Percentiles rank a stretch among this genome's conserved stretches.
Evolutionary conservation across 30 jellyfish, hydroid and myxozoan genomes (phyloP).

Genomic region (Turritopsis dohrnii): DNA sequence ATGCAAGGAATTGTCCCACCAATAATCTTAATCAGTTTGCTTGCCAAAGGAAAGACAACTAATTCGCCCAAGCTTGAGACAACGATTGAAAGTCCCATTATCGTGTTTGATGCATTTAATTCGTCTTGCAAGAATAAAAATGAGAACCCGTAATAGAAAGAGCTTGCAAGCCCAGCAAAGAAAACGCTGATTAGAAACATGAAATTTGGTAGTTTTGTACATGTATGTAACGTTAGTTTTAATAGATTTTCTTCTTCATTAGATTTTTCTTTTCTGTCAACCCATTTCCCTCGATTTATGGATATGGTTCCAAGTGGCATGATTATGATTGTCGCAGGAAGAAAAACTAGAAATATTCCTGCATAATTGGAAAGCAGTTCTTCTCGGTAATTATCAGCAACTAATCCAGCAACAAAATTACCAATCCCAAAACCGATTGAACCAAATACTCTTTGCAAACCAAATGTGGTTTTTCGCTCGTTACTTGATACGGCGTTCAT

Average conservation of each 20-base stretch:
- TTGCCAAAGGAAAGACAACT: constrained; percentile 54
- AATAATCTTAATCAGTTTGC: constrained; percentile 13
- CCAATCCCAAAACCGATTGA: not conserved
- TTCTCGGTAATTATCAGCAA: not conserved
- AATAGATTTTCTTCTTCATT: not conserved
- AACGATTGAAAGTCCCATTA: constrained; percentile 63
- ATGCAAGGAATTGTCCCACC: constrained; percentile 52
- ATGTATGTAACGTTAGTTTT: constrained; percentile 19
- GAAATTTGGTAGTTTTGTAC: constrained; percentile 38
- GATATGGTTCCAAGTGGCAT: not conserved
- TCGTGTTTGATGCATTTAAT: constrained; percentile 35
- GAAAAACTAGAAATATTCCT: not conserved
- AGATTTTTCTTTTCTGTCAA: not conserved
- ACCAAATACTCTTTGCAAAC: constrained; percentile 19
- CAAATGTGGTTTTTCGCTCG: not conserved
- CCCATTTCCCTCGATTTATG: not conserved
- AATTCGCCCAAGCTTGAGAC: constrained; percentile 64
- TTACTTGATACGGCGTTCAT: not conserved
- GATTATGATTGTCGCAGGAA: not conserved
- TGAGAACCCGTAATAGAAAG: constrained; percentile 49
- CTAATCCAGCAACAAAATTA: not conserved
- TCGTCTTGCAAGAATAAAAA: constrained; percentile 35
- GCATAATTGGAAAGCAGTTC: not conserved
- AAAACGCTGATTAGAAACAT: constrained; percentile 48
- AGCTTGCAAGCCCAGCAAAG: constrained; percentile 56